Percentiles rank a stretch among this genome's conserved stretches.
Evolutionary conservation across 2,888 invertebrate genomes (phyloP).

Genomic region (Pycnomerus fuliginosus): DNA sequence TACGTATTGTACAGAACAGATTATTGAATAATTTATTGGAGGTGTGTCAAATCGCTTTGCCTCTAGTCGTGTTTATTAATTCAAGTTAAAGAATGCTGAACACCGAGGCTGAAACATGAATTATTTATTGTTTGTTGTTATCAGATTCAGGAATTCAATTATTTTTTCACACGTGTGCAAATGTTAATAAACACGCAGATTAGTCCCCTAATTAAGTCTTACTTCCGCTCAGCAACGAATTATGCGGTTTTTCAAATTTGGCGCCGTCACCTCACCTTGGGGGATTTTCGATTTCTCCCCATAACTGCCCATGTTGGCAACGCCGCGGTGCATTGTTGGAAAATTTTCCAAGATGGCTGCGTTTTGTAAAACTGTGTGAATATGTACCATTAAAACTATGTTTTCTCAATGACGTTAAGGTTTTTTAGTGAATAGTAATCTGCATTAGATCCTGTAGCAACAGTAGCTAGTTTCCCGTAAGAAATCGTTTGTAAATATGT

Average conservation of each 20-base stretch:
- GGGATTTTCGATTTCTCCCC: background rate
- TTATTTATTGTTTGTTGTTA: too few species aligned
- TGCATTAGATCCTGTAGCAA: conserved; percentile 5
- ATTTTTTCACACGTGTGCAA: too few species aligned
- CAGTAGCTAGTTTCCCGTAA: conserved; percentile 6
- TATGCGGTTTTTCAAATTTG: background rate
- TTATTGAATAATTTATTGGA: too few species aligned
- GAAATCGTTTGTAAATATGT: conserved; percentile 21
- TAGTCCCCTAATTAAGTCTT: too few species aligned
- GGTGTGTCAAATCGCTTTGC: too few species aligned
- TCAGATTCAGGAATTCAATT: too few species aligned
- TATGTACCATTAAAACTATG: conserved; percentile 39
- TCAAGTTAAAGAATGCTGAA: too few species aligned
- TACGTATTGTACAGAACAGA: too few species aligned
- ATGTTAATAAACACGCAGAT: too few species aligned
- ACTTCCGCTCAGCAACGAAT: too few species aligned
- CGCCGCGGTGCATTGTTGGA: conserved; percentile 49
- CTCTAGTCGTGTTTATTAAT: too few species aligned
- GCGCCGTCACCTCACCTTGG: background rate
- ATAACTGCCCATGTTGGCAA: conserved; percentile 27
- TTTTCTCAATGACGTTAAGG: conserved; percentile 35
- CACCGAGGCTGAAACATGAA: too few species aligned
- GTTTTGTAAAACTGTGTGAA: conserved; percentile 44
- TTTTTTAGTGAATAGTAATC: conserved; percentile 13
- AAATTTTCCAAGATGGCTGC: conserved; percentile 50